A percentile compares a stretch with the other conserved stretches of the same genome.
Evolutionary conservation across 1,140 invertebrate genomes (phyloP).

Genomic region (Tribolium madens): DNA sequence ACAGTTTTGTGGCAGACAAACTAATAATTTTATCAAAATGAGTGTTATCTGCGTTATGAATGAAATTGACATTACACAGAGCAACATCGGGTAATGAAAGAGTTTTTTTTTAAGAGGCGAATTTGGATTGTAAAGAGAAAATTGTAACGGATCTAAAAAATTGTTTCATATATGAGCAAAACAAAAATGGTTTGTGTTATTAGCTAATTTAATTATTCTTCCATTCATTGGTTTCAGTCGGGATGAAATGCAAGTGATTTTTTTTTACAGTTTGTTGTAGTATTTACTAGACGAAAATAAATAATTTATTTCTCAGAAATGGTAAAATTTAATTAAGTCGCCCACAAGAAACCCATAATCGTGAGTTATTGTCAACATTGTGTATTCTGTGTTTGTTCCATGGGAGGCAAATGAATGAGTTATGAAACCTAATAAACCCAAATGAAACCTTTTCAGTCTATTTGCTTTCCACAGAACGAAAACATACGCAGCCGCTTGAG

Average conservation of each 20-base stretch:
- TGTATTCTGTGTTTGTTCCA: constrained; percentile 2
- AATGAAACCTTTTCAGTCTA: constrained; percentile 28
- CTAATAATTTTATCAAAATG: background rate
- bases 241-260: background rate
- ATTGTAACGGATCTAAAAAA: too few relatives aligned
- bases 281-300: background rate
- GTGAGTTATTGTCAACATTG: constrained; percentile 2
- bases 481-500: constrained; percentile 8
- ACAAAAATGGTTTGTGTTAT: too few relatives aligned
- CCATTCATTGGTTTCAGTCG: too few relatives aligned
- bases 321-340: background rate
- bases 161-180: too few relatives aligned
- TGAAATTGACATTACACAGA: background rate
- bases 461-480: constrained; percentile 5
- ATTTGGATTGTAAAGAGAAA: too few relatives aligned
- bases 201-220: too few relatives aligned
- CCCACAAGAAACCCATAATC: background rate
- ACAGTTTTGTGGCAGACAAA: background rate
- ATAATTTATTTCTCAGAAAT: background rate
- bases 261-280: background rate
- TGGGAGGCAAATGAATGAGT: constrained; percentile 8
- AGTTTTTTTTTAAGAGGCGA: background rate
- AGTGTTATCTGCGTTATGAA: background rate
- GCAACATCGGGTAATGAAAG: too few relatives aligned
- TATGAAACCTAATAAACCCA: constrained; percentile 37